phyloP scores from a whole-genome alignment of 1,140 invertebrate species.

The Limonius californicus region DNA sequence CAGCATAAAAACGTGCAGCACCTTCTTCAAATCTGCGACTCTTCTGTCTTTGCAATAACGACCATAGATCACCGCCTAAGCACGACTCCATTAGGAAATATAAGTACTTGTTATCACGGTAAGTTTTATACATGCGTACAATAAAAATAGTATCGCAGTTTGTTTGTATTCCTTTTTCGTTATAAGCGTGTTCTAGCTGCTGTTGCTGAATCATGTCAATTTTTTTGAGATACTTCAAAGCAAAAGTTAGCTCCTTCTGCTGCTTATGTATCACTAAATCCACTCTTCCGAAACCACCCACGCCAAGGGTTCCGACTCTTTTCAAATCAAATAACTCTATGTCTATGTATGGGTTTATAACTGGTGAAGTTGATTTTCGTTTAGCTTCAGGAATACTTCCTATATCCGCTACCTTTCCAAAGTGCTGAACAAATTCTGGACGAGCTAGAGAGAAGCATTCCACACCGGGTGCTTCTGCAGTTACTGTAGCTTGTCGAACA shows the following conservation, averaged over 20 bases:
- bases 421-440: constrained; percentile 51
- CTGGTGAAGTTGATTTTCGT: neutral
- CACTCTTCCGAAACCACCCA: constrained; percentile 91
- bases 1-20: constrained; percentile 83
- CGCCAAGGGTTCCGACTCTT: constrained; percentile 80
- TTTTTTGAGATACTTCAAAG: constrained; percentile 90
- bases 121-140: constrained; percentile 84
- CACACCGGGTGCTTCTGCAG: constrained; percentile 79
- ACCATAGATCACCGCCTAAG: constrained; percentile 97
- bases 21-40: constrained; percentile 78
- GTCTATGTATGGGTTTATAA: constrained; percentile 56
- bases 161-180: constrained; percentile 89
- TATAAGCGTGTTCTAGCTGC: constrained; percentile 89
- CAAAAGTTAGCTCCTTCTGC: constrained; percentile 68
- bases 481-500: constrained; percentile 81
- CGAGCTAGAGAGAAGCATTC: constrained; percentile 87
- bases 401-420: constrained; percentile 20
- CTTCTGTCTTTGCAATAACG: constrained; percentile 74
- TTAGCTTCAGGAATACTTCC: neutral
- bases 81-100: constrained; percentile 97
- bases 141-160: constrained; percentile 53
- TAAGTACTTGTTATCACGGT: constrained; percentile 90
- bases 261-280: constrained; percentile 65
- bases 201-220: constrained; percentile 88
- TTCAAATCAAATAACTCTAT: constrained; percentile 75